Percentiles rank a stretch among this genome's conserved stretches.
phyloP scores from a whole-genome alignment of 2,797 vertebrate genomes.

The Pantherophis vulpinus region DNA sequence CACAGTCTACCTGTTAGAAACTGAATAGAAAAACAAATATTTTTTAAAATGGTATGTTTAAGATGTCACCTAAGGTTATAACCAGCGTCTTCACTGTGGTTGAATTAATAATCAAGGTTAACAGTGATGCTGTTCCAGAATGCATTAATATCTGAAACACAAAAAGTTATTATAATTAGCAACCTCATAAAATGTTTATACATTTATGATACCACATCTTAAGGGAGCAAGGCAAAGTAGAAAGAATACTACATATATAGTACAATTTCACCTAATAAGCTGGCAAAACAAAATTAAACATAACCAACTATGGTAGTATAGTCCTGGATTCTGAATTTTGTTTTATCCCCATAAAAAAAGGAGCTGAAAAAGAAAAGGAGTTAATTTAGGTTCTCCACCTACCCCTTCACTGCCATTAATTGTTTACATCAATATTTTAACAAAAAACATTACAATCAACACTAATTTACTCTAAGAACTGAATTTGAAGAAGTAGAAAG shows the following conservation, averaged over 20 bases:
- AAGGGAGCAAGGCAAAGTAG: not conserved
- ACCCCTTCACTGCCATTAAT: not conserved
- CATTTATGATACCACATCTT: not conserved
- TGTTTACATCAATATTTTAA: not conserved
- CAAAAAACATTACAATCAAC: not conserved
- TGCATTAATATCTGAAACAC: conserved; percentile 64
- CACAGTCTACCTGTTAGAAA: not conserved
- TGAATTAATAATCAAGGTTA: conserved; percentile 58
- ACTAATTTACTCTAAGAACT: not conserved
- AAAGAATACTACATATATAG: not conserved
- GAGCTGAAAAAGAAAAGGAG: not conserved
- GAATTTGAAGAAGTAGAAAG: not conserved
- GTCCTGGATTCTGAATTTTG: not conserved
- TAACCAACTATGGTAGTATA: not conserved
- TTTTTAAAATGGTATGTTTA: not conserved
- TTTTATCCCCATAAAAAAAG: not conserved
- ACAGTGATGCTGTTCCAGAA: conserved; percentile 51
- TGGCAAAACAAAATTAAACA: not conserved
- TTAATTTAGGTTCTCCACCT: not conserved
- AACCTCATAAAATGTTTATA: not conserved
- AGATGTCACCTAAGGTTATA: conserved; percentile 58
- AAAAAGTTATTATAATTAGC: conserved; percentile 25
- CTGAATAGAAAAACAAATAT: not conserved
- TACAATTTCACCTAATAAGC: not conserved
- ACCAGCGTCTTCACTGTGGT: conserved; percentile 58